These are phyloP conservation scores for Aphelinus atriplicis DNA, from an alignment of 1,140 invertebrate species.

Conservation along the genomic window DNA sequence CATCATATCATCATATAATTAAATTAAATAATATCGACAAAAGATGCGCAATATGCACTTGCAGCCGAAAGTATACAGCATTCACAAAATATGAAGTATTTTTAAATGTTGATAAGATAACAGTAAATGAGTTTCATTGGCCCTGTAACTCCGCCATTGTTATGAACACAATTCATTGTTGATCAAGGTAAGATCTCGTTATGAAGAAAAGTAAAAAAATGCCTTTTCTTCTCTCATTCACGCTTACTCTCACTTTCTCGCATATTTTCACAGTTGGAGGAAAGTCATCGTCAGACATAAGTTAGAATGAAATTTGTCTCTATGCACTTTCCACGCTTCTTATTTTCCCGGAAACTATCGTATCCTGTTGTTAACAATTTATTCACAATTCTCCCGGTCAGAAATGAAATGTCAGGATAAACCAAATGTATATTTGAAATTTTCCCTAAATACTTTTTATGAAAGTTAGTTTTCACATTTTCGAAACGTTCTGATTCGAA, in stretches of 20 bases:
- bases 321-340: too few species aligned
- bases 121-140: background rate
- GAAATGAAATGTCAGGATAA: too few species aligned
- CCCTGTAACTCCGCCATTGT: slow-evolving; percentile 9
- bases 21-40: slow-evolving; percentile 29
- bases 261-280: slow-evolving; percentile 27
- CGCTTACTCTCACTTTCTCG: slow-evolving; percentile 20
- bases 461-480: too few species aligned
- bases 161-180: slow-evolving; percentile 26
- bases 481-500: too few species aligned
- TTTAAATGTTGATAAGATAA: too few species aligned
- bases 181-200: slow-evolving; percentile 21
- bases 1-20: background rate
- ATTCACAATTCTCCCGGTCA: too few species aligned
- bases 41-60: slow-evolving; percentile 13
- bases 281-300: too few species aligned
- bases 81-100: slow-evolving; percentile 10
- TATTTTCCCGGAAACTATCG: too few species aligned
- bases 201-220: slow-evolving; percentile 29
- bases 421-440: too few species aligned
- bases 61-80: slow-evolving; percentile 3
- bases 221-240: slow-evolving; percentile 25
- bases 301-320: too few species aligned
- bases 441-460: too few species aligned
- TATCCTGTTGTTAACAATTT: too few species aligned